A percentile compares a stretch with the other conserved stretches of the same genome.
phyloP scores from a whole-genome alignment of 1,140 invertebrate species.

The Musca domestica region DNA sequence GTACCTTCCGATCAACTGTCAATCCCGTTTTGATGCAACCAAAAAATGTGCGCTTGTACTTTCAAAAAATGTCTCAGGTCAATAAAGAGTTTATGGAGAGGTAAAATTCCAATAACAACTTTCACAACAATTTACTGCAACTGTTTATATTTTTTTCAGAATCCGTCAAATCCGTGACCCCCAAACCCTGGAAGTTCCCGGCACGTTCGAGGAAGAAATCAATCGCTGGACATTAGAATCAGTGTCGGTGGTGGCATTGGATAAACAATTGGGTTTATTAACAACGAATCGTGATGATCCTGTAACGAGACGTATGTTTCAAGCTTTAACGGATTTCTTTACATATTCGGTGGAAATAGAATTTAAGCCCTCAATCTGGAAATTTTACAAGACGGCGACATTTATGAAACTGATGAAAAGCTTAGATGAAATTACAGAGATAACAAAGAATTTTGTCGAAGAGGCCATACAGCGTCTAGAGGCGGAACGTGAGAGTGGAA shows the following conservation, averaged over 20 bases:
- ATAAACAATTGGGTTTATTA: slow-evolving; percentile 62
- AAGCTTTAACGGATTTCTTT: slow-evolving; percentile 9
- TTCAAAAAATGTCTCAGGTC: slow-evolving; percentile 42
- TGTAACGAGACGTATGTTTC: not conserved
- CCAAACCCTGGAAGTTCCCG: slow-evolving; percentile 58
- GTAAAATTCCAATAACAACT: slow-evolving; percentile 23
- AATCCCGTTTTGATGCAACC: slow-evolving; percentile 49
- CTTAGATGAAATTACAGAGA: slow-evolving; percentile 44
- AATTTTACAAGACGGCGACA: slow-evolving; percentile 58
- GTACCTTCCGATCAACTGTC: slow-evolving; percentile 35
- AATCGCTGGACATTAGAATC: slow-evolving; percentile 71
- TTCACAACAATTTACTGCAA: not conserved
- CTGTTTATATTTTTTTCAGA: slow-evolving; percentile 43
- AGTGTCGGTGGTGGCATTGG: slow-evolving; percentile 68
- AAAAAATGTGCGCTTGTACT: slow-evolving; percentile 37
- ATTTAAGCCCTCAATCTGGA: slow-evolving; percentile 64
- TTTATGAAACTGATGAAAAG: slow-evolving; percentile 59
- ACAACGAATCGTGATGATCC: slow-evolving; percentile 52
- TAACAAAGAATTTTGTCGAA: slow-evolving; percentile 37
- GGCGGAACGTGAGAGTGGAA: slow-evolving; percentile 28
- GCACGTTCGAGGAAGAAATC: slow-evolving; percentile 63
- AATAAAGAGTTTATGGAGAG: slow-evolving; percentile 43
- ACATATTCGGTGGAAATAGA: slow-evolving; percentile 56
- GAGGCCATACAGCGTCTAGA: slow-evolving; percentile 36
- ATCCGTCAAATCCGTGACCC: slow-evolving; percentile 58